These are phyloP conservation scores for Drosophila colorata DNA, from an alignment of 2,888 invertebrate species.

Conservation along the genomic window DNA sequence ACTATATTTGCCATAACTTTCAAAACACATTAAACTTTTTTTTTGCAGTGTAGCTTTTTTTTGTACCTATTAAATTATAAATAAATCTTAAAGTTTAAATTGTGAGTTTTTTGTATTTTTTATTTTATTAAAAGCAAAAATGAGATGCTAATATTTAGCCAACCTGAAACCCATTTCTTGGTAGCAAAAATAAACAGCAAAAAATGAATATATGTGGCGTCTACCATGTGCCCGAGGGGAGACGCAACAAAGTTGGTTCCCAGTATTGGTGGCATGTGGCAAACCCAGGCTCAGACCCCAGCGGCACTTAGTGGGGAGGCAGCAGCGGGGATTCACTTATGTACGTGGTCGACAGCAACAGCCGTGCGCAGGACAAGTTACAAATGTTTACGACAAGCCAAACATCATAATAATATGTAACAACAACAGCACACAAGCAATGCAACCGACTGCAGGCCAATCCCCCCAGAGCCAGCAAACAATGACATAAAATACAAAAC, in stretches of 20 bases:
- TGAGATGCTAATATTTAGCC: not conserved
- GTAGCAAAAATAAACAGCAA: not conserved
- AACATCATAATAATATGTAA: slow-evolving; percentile 74
- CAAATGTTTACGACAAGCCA: slow-evolving; percentile 81
- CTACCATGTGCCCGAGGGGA: slow-evolving; percentile 13
- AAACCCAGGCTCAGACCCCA: slow-evolving; percentile 4
- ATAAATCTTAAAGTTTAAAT: no score
- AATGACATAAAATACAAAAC: slow-evolving; percentile 53
- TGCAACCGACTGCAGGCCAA: slow-evolving; percentile 48
- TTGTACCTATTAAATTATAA: no score
- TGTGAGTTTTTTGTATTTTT: no score
- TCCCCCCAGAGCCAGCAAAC: slow-evolving; percentile 32
- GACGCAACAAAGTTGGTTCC: slow-evolving; percentile 25
- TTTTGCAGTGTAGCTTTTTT: no score
- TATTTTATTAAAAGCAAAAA: no score
- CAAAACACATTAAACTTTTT: no score
- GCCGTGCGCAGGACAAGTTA: slow-evolving; percentile 56
- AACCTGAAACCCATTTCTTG: not conserved
- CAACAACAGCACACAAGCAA: slow-evolving; percentile 45
- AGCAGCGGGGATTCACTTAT: slow-evolving; percentile 25
- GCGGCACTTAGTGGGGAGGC: not conserved
- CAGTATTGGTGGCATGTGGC: slow-evolving; percentile 30
- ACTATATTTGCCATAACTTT: no score
- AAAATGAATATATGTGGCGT: slow-evolving; percentile 8
- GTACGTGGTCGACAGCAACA: slow-evolving; percentile 38